These are phyloP conservation scores for Tetramorium parvispinum DNA, from an alignment of 1,140 invertebrate species.

Conservation along the genomic window DNA sequence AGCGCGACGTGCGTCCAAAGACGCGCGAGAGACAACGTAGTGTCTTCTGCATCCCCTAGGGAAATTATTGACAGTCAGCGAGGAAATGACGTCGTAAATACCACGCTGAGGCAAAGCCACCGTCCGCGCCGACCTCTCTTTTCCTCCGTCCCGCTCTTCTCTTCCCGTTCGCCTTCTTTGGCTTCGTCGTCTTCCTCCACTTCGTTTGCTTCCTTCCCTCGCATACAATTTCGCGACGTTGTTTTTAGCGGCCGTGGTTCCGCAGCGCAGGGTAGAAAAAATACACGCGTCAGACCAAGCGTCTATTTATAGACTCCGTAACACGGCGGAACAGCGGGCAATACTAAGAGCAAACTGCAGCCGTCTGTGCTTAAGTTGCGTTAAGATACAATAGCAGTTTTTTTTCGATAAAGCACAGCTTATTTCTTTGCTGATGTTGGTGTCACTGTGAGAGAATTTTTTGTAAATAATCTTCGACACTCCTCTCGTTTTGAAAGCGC, in stretches of 20 bases:
- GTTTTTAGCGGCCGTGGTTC: constrained; percentile 57
- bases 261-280: constrained; percentile 8
- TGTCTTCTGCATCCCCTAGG: constrained; percentile 83
- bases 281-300: constrained; percentile 30
- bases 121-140: constrained; percentile 48
- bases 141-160: constrained; percentile 36
- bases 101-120: constrained; percentile 74
- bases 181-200: background rate
- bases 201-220: constrained; percentile 36
- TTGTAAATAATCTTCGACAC: background rate
- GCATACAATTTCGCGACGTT: constrained; percentile 76
- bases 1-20: constrained; percentile 31
- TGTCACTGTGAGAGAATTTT: background rate
- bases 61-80: constrained; percentile 86
- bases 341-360: constrained; percentile 43
- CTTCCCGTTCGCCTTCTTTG: constrained; percentile 21
- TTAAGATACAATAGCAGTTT: background rate
- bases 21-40: constrained; percentile 60
- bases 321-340: background rate
- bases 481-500: background rate
- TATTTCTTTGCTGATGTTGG: background rate
- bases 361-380: constrained; percentile 18
- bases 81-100: constrained; percentile 86
- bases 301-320: constrained; percentile 49
- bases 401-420: background rate